A percentile compares a stretch with the other conserved stretches of the same genome.
These are phyloP conservation scores for Siniperca chuatsi DNA, from an alignment of 2,113 vertebrate genomes.

Conservation along the genomic window DNA sequence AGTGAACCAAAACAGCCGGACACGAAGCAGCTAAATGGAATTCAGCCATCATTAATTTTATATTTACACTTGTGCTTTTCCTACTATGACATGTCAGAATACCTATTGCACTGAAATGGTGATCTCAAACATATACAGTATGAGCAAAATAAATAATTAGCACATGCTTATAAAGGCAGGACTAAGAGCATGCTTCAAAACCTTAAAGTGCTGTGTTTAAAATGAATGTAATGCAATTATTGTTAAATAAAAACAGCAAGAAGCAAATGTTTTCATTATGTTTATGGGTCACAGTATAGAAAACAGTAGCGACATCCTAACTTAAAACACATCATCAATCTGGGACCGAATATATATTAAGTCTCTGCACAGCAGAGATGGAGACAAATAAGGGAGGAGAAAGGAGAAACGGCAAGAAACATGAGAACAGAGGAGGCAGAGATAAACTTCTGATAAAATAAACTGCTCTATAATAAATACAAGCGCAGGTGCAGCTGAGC, in stretches of 20 bases:
- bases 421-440: not conserved
- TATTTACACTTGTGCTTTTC: too few species aligned
- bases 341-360: slow-evolving; percentile 32
- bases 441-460: slow-evolving; percentile 2
- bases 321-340: slow-evolving; percentile 44
- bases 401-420: not conserved
- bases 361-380: slow-evolving; percentile 77
- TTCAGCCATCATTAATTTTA: too few species aligned
- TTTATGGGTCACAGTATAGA: slow-evolving; percentile 70
- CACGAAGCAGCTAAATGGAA: too few species aligned
- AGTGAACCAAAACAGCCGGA: too few species aligned
- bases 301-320: slow-evolving; percentile 58
- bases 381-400: slow-evolving; percentile 9
- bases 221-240: not conserved
- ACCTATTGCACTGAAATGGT: not conserved
- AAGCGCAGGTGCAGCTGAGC: not conserved
- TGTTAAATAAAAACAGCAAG: slow-evolving; percentile 19
- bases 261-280: slow-evolving; percentile 10
- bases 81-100: too few species aligned
- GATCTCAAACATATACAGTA: not conserved
- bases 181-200: not conserved
- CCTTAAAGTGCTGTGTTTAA: not conserved
- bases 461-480: slow-evolving; percentile 38
- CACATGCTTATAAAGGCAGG: not conserved
- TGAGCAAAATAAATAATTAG: not conserved